Conservation (phyloP, 2,888 invertebrate species). For the Melanchra persicariae region DNA sequence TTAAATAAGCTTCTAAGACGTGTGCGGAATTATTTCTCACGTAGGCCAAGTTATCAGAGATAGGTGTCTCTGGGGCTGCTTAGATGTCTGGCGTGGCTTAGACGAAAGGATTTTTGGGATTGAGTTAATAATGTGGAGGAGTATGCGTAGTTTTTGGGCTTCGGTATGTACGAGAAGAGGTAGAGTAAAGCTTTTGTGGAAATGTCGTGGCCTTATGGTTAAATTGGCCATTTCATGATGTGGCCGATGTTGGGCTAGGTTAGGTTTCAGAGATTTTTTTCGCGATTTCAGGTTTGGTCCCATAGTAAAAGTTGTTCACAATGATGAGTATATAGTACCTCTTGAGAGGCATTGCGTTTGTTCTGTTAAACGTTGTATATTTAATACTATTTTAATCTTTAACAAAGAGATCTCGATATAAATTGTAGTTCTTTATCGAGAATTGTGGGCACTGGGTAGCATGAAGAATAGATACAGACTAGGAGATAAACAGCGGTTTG, state of each 20-base stretch:
- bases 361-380: too few relatives aligned
- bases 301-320: too few relatives aligned
- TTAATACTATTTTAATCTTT: background rate
- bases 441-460: background rate
- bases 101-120: constrained; percentile 29
- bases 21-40: constrained; percentile 55
- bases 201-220: too few relatives aligned
- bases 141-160: constrained; percentile 1
- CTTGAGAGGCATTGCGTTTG: too few relatives aligned
- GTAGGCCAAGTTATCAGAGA: constrained; percentile 46
- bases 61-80: constrained; percentile 46
- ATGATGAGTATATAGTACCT: too few relatives aligned
- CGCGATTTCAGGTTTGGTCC: too few relatives aligned
- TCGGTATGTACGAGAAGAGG: background rate
- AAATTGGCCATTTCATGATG: too few relatives aligned
- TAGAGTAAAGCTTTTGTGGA: background rate
- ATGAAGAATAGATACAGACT: constrained; percentile 52
- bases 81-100: constrained; percentile 17
- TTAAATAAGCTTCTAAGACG: constrained; percentile 57
- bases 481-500: too few relatives aligned
- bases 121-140: constrained; percentile 14
- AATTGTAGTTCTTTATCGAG: background rate
- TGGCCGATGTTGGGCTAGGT: too few relatives aligned
- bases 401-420: background rate
- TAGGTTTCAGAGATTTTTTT: too few relatives aligned